A percentile compares a stretch with the other conserved stretches of the same genome.
These are phyloP conservation scores for Patiria pectinifera DNA, from an alignment of 53 echinoderm and acorn worm species.

Conservation along the genomic window DNA sequence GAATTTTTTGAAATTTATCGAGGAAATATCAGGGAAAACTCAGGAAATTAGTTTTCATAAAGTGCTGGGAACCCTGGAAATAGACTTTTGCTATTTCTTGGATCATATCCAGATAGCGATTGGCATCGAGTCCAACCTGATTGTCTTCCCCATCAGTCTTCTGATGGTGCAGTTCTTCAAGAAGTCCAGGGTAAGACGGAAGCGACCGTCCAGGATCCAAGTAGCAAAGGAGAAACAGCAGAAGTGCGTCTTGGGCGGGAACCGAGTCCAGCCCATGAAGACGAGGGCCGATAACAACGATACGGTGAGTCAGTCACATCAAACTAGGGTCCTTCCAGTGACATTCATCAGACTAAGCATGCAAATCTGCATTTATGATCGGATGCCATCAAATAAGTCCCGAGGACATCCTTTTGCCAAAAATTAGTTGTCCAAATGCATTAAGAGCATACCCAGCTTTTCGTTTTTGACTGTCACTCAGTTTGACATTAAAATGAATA, in stretches of 20 bases:
- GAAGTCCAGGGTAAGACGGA: constrained; percentile 79
- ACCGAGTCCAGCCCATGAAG: background rate
- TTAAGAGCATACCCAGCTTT: no score
- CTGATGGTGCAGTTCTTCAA: constrained; percentile 91
- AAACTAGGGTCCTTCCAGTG: no score
- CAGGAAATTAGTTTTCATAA: background rate
- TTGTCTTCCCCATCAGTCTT: constrained; percentile 87
- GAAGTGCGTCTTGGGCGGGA: constrained; percentile 13
- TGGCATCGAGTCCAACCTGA: constrained; percentile 87
- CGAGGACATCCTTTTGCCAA: no score
- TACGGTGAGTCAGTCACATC: background rate
- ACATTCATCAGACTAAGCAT: no score
- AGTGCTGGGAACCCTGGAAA: background rate
- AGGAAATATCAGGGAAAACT: background rate
- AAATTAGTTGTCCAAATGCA: no score
- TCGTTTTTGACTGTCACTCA: no score
- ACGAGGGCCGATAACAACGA: constrained; percentile 1
- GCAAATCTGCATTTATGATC: no score
- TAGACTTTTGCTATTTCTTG: background rate
- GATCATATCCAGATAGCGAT: constrained; percentile 80
- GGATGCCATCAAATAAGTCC: no score
- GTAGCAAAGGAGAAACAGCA: constrained; percentile 72
- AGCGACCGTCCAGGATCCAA: constrained; percentile 83
- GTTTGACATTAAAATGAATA: no score
- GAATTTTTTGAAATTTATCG: no score